Conservation (phyloP, 1,140 invertebrate species). For the Gonioctena quinquepunctata region DNA sequence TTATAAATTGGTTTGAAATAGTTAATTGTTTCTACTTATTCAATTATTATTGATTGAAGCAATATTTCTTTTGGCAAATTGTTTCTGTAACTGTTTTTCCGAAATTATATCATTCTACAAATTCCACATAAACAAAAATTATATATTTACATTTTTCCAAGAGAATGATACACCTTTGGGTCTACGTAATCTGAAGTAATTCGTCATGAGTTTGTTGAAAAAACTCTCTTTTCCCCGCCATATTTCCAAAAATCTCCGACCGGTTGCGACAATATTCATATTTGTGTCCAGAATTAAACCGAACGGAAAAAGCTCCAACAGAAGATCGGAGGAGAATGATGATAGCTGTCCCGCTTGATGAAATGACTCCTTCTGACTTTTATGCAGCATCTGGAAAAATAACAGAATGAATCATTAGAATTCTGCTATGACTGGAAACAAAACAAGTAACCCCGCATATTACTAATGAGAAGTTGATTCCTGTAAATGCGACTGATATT, state of each 20-base stretch:
- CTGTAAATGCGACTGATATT: no score
- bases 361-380: conserved; percentile 27
- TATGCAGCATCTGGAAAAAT: conserved; percentile 38
- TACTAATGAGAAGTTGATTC: no score
- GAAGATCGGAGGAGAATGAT: conserved; percentile 66
- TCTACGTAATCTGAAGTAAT: conserved; percentile 72
- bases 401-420: neutral
- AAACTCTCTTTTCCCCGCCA: conserved; percentile 68
- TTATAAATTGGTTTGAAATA: no score
- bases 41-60: no score
- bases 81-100: no score
- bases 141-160: conserved; percentile 71
- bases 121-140: no score
- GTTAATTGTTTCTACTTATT: no score
- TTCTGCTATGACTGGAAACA: no score
- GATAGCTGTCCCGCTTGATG: conserved; percentile 25
- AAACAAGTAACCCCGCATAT: no score
- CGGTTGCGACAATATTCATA: conserved; percentile 68
- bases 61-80: no score
- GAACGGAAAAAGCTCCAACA: conserved; percentile 79
- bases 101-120: no score
- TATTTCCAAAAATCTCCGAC: conserved; percentile 72
- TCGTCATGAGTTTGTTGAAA: conserved; percentile 65
- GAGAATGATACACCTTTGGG: conserved; percentile 75
- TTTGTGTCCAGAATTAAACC: conserved; percentile 66